Evolutionary conservation across 2,888 invertebrate genomes (phyloP), one percentile per base, ranked within the genome.

Genomic region (Sussaba pulchella): DNA sequence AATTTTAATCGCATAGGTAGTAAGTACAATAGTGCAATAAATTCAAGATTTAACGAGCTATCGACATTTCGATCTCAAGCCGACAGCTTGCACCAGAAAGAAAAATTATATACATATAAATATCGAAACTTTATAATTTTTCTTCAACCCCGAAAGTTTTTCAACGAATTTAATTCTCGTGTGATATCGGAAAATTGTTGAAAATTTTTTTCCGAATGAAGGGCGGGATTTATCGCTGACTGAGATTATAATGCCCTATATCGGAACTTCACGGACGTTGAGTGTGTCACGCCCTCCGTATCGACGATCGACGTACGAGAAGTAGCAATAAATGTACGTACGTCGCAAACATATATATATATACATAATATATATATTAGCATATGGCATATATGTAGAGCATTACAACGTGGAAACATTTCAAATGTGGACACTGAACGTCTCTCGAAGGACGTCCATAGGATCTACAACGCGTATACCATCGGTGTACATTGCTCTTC

Each of bases 381-480:
- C n/a, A n/a, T n/a, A n/a, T n/a, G n/a, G n/a, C n/a, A 31, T 31
- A 31, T 31, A 31, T 31, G 50, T 81, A 59, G 73, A n/a, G 69
- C 69, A 76, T 72, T 21, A 43, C 43, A 45, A 66, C 41, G 24
- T 26, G n/a, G n/a, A n/a, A 57, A 57, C 57, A 14, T 31, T 43
- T 52, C 24, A 45, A 73, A 50, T 66, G 64, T 61, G 69, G 41
- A 50, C 54, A 75, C 41, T 57, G 54, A 57, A 47, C 45, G 63
- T 73, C 69, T 77, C 72, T 73, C 72, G 67, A 72, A 57, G 73
- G 63, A 54, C 73, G 47, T 73, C 57, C 66, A 66, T 63, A 69
- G 57, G 45, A 73, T 69, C 54, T 69, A 63, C n/a, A n/a, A n/a
- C 41, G 52, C 36, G 66, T 71, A 69, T 36, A 67, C 17, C 26